These are phyloP conservation scores for Cydia splendana DNA, from an alignment of 1,140 invertebrate genomes.

Conservation along the genomic window DNA sequence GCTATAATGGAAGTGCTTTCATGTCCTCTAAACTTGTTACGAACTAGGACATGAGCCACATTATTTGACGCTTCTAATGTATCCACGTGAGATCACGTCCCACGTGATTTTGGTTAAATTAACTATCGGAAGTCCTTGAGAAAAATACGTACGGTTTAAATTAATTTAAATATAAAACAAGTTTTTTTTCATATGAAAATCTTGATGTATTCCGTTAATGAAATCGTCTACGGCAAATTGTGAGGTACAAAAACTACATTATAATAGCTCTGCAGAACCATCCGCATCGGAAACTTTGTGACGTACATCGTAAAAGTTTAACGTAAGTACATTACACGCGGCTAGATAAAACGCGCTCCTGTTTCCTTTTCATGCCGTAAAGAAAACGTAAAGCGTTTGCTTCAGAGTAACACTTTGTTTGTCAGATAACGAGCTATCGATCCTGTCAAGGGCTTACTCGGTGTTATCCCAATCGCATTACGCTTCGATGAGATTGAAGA, in stretches of 20 bases:
- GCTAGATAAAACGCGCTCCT: neutral
- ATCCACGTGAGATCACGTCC: neutral
- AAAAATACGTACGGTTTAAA: neutral
- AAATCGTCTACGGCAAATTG: too few species aligned
- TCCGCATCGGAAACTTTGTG: neutral
- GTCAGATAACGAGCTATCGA: conserved; percentile 16
- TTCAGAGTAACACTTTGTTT: neutral
- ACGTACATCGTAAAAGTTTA: conserved; percentile 5
- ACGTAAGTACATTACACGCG: neutral
- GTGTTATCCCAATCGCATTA: conserved; percentile 24
- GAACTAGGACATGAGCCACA: conserved; percentile 19
- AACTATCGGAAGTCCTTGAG: neutral
- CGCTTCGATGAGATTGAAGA: neutral
- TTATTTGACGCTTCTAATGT: neutral
- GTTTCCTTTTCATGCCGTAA: neutral
- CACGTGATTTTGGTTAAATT: neutral
- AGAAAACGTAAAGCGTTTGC: neutral
- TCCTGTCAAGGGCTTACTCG: conserved; percentile 18
- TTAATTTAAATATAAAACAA: too few species aligned
- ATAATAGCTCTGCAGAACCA: neutral
- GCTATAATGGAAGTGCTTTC: conserved; percentile 18
- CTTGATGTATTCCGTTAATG: too few species aligned
- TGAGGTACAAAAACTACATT: neutral
- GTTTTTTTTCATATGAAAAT: too few species aligned
- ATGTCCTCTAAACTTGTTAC: neutral